Base-by-base conservation (phyloP, 2,888 invertebrate species). In the Campaea margaritaria region DNA sequence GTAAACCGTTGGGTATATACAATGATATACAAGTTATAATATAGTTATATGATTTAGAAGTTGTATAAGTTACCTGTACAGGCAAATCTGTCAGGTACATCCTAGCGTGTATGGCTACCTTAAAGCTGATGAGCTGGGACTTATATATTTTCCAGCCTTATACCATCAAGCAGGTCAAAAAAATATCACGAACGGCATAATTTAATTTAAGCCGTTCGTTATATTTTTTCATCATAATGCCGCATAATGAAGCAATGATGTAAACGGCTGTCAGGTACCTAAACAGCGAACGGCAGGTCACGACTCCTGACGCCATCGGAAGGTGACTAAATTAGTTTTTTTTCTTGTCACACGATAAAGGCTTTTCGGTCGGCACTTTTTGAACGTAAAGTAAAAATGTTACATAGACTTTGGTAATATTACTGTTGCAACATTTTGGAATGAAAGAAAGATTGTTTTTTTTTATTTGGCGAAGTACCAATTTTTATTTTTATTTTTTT, bases 281-380 rank as follows among this genome's bases (percentile, higher is more conserved):
- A 27, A 21, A 39, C 45, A 42, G 45, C 67, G 62, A 72, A 61
- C 57, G 71, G 67, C 70, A 57, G 71, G 73, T 76, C 76, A 75
- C 75, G 76, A 73, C 67, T 51, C 47, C 56, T 74, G 74, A 74
- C 76, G 75, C 66, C 75, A 74, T 72, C 69, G 47, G 11, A 53
- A 53, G 46, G 47, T 54, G 54, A 42, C 43, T 59, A 58, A 65
- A 68, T 47, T 50, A 44, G 41, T 34, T 58, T 46, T 58, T n/a
- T 67, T 67, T 28, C 28, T 27, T 65, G 45, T 58, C 53, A 58
- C 53, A 38, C 15, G 28, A 59, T 14, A 60, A 56, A 55, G 13
- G 41, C 31, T 53, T 14, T 27, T 12, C 14, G 4, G 13, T 28
- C 27, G 51, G 27, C 14, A 12, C 34, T 57, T 9, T 46, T 42